These are phyloP conservation scores for Lottia scabra DNA, from an alignment of 2,888 invertebrate species.

Conservation along the genomic window DNA sequence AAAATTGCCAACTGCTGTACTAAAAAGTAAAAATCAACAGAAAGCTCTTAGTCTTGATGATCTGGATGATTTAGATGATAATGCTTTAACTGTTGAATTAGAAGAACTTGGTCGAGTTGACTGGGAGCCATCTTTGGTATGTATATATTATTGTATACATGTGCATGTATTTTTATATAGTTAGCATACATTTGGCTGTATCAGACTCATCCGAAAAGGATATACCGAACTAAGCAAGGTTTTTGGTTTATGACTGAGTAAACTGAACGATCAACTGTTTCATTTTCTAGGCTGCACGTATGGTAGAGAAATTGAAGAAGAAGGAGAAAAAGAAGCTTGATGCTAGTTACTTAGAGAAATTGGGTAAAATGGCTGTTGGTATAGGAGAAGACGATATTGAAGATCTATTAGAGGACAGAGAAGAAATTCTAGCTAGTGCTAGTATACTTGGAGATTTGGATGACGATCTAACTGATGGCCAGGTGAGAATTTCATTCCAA, in stretches of 20 bases:
- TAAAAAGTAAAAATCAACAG: neutral
- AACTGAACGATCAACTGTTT: too few species aligned
- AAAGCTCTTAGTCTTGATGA: slow-evolving; percentile 28
- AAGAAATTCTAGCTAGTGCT: slow-evolving; percentile 28
- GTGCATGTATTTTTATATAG: too few species aligned
- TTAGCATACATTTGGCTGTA: too few species aligned
- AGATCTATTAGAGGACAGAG: slow-evolving; percentile 22
- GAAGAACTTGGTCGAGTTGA: neutral
- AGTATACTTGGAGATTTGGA: slow-evolving; percentile 27
- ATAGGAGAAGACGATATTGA: slow-evolving; percentile 31
- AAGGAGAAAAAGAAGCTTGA: slow-evolving; percentile 1
- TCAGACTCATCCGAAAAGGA: too few species aligned
- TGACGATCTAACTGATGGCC: slow-evolving; percentile 31
- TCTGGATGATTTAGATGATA: slow-evolving; percentile 24
- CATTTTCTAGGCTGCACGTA: too few species aligned
- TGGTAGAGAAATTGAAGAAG: too few species aligned
- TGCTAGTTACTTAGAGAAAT: slow-evolving; percentile 20
- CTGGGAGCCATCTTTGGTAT: neutral
- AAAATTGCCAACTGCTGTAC: neutral
- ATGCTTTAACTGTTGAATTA: slow-evolving; percentile 20
- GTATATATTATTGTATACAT: too few species aligned
- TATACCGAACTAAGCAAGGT: too few species aligned
- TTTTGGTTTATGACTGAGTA: too few species aligned
- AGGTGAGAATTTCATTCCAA: slow-evolving; percentile 17
- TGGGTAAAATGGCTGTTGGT: slow-evolving; percentile 29